These are phyloP conservation scores for Bactericera cockerelli DNA, from an alignment of 1,140 invertebrate species.

Conservation along the genomic window DNA sequence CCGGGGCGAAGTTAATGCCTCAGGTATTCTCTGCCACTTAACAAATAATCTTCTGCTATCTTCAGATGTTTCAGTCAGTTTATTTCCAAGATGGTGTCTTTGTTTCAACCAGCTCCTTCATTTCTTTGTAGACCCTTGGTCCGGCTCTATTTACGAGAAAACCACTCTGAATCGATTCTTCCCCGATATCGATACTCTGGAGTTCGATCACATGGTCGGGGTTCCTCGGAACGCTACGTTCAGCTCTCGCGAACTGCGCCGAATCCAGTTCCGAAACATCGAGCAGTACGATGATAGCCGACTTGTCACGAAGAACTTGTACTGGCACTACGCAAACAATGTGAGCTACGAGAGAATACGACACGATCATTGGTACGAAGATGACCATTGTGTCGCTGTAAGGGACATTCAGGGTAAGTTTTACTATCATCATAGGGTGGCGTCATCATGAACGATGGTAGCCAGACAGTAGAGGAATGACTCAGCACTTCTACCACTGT, in stretches of 20 bases:
- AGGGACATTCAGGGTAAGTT: neutral
- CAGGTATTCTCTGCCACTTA: too few relatives aligned
- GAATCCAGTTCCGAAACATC: neutral
- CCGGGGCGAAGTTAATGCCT: too few relatives aligned
- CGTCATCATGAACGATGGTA: too few relatives aligned
- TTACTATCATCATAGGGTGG: too few relatives aligned
- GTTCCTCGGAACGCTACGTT: neutral
- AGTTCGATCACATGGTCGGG: neutral
- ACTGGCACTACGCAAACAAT: slow-evolving; percentile 1
- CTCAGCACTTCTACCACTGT: too few relatives aligned
- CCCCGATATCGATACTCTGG: slow-evolving; percentile 2
- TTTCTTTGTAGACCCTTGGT: too few relatives aligned
- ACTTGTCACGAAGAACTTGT: neutral
- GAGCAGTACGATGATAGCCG: neutral
- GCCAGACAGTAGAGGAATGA: too few relatives aligned
- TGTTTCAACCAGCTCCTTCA: too few relatives aligned
- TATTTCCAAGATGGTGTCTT: too few relatives aligned
- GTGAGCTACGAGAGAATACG: neutral
- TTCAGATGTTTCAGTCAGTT: too few relatives aligned
- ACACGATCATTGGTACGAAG: slow-evolving; percentile 2
- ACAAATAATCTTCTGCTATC: too few relatives aligned
- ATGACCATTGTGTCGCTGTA: neutral
- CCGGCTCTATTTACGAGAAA: neutral
- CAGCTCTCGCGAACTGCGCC: neutral
- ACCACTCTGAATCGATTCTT: neutral